Evolutionary conservation across 2,113 vertebrate species (phyloP).

Genomic region (Caloenas nicobarica): DNA sequence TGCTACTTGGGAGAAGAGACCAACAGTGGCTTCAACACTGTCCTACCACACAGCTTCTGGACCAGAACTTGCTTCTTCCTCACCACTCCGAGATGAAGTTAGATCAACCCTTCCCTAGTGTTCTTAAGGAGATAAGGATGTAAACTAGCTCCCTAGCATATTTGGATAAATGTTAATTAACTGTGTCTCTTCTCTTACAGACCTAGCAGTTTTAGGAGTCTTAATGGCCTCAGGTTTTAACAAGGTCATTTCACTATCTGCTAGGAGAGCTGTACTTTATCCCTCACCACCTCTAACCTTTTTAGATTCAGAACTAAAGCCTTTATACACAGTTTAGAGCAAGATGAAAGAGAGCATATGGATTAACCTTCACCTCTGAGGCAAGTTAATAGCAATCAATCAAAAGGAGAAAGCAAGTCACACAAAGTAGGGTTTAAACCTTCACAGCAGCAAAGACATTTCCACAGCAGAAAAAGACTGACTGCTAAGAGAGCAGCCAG

Average conservation of each 20-base stretch:
- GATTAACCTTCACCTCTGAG: not conserved
- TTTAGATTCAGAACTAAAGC: not conserved
- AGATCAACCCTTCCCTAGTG: not conserved
- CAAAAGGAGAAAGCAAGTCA: not conserved
- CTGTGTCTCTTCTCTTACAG: not conserved
- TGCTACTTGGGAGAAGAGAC: no score
- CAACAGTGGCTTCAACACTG: not conserved
- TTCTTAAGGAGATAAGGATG: not conserved
- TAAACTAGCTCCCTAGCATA: not conserved
- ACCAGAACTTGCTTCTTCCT: not conserved
- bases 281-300: not conserved
- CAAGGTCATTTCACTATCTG: not conserved
- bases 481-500: not conserved
- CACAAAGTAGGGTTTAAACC: not conserved
- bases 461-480: not conserved
- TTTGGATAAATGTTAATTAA: not conserved
- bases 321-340: not conserved
- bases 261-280: not conserved
- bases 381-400: fast-evolving
- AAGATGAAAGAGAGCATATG: not conserved
- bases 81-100: not conserved
- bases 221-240: not conserved
- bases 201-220: not conserved
- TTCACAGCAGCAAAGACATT: not conserved
- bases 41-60: not conserved